Evolutionary conservation across 2,888 invertebrate species (phyloP).

Genomic region (Empis stercorea): DNA sequence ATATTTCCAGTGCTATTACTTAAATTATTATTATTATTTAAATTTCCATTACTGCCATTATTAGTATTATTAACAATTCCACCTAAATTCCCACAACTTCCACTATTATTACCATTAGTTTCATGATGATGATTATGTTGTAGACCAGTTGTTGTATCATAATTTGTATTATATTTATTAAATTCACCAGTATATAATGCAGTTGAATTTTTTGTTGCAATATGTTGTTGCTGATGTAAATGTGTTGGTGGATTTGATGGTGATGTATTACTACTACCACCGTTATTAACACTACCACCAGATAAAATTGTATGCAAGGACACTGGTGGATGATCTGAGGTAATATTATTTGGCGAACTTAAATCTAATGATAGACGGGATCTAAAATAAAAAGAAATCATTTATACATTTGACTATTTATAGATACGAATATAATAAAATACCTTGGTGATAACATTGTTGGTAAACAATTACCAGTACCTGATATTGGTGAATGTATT

Average conservation of each 20-base stretch:
- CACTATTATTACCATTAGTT: slow-evolving; percentile 12
- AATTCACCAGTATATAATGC: neutral
- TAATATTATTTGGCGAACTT: slow-evolving; percentile 18
- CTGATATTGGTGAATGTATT: neutral
- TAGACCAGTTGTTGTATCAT: neutral
- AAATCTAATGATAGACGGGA: slow-evolving; percentile 27
- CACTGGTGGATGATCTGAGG: slow-evolving; percentile 15
- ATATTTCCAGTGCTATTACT: slow-evolving; percentile 5
- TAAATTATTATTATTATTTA: slow-evolving; percentile 12
- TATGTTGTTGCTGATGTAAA: too few species aligned
- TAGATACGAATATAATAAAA: neutral
- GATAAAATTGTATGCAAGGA: neutral
- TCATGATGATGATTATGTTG: slow-evolving; percentile 2
- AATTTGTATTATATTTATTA: neutral
- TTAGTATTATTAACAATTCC: neutral
- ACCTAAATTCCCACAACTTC: neutral
- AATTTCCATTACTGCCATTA: slow-evolving; percentile 7
- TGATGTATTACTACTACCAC: neutral
- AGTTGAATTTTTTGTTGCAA: too few species aligned
- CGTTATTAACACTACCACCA: neutral
- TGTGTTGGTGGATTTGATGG: slow-evolving; percentile 2
- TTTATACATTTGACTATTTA: too few species aligned
- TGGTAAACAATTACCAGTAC: neutral
- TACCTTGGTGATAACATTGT: slow-evolving; percentile 21
- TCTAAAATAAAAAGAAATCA: slow-evolving; percentile 12